Evolutionary conservation across 2,113 vertebrate genomes (phyloP), one percentile per base, ranked within the genome.

Genomic region (crab-eating macaque (Macaca fascicularis)): DNA sequence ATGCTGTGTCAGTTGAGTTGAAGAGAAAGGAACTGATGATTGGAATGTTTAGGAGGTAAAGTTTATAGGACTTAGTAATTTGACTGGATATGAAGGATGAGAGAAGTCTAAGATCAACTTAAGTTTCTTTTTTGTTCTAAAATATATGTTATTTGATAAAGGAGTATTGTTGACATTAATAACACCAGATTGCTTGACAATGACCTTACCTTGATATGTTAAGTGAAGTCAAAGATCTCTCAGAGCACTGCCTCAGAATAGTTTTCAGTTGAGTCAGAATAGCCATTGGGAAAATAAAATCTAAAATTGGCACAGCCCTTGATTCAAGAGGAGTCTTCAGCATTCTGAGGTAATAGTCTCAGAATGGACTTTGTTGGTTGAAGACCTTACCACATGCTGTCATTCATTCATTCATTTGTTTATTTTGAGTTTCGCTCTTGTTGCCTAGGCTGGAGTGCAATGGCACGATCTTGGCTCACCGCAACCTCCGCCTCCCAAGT

Each of bases 121-220:
- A 43, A 22, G 64, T 90, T 95, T 95, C 74, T 90, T 61, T 81
- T 84, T 89, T 89, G 12, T 93, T 80, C 30, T 95, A 17, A 72
- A 83, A 95, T n/a, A 57, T 30, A 52, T 90, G 48, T 76, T 89
- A 87, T 64, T 82, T 90, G 27, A 88, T 85, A 59, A 80, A 90
- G 23, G 32, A 25, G 6, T 80, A 94, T 74, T 69, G 6, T 83
- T 96, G 59, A 72, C 80, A 55, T 67, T 90, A 81, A 74, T 80
- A 78, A 40, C 35, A 13, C 72, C 45, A 13, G 45, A 89, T 89
- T 95, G 19, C 70, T 78, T 79, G 38, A 64, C 59, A 59, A 57
- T 87, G 10, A 90, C 61, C 16, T 96, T 83, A 82, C n/a, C 43
- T 82, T 61, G 35, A 52, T 81, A 90, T n/a, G 32, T 86, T 35